Percentiles rank a stretch among this genome's conserved stretches.
These are phyloP conservation scores for Busseola fusca DNA, from an alignment of 2,888 invertebrate species.

Conservation along the genomic window DNA sequence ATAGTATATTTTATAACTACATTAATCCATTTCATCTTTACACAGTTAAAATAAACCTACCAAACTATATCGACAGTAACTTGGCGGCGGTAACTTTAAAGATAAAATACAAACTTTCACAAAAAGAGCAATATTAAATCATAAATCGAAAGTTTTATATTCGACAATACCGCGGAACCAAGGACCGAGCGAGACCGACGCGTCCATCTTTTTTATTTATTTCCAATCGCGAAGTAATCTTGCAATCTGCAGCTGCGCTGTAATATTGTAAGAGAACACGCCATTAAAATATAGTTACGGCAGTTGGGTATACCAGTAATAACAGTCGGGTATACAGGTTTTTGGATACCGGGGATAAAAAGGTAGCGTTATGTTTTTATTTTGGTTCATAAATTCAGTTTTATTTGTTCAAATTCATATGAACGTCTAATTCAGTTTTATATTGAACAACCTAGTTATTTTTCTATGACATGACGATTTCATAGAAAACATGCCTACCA, in stretches of 20 bases:
- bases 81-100: too few relatives aligned
- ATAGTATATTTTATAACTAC: too few relatives aligned
- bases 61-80: too few relatives aligned
- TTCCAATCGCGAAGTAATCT: constrained; percentile 67
- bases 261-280: constrained; percentile 41
- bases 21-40: too few relatives aligned
- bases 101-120: constrained; percentile 5
- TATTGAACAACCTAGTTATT: not conserved
- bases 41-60: too few relatives aligned
- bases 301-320: constrained; percentile 9
- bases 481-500: not conserved
- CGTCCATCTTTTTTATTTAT: constrained; percentile 62
- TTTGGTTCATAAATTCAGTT: not conserved
- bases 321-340: not conserved
- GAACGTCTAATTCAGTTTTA: constrained; percentile 5
- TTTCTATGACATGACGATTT: not conserved
- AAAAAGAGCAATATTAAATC: constrained; percentile 35
- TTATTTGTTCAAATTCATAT: constrained; percentile 3
- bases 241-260: constrained; percentile 58
- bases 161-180: constrained; percentile 35
- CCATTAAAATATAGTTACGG: constrained; percentile 34
- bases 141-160: constrained; percentile 46
- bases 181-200: constrained; percentile 18
- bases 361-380: not conserved
- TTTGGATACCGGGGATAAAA: not conserved